These are phyloP conservation scores for Amphiprion percula DNA, from an alignment of 2,113 vertebrate species.

Conservation along the genomic window DNA sequence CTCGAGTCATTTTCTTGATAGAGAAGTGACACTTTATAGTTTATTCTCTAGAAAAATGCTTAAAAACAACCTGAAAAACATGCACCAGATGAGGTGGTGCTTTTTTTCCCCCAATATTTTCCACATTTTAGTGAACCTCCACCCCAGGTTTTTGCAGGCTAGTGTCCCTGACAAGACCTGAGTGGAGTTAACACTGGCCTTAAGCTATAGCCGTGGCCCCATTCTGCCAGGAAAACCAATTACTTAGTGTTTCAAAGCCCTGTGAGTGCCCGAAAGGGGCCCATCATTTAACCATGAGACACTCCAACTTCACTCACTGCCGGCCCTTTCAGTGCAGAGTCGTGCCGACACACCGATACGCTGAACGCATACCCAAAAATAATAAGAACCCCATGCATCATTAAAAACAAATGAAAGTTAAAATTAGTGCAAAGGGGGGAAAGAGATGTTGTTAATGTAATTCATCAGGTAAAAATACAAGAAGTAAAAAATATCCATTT, in stretches of 20 bases:
- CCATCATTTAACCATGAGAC: constrained; percentile 80
- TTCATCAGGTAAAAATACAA: not conserved
- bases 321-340: constrained; percentile 39
- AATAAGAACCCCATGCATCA: not conserved
- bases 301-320: constrained; percentile 63
- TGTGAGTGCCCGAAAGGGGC: constrained; percentile 56
- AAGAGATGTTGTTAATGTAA: not conserved
- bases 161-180: constrained; percentile 51
- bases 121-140: not conserved
- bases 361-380: not conserved
- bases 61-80: not conserved
- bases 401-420: not conserved
- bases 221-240: constrained; percentile 84
- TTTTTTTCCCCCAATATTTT: not conserved
- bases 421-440: not conserved
- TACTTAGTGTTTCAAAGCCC: constrained; percentile 75
- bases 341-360: constrained; percentile 1
- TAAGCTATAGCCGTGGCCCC: constrained; percentile 70
- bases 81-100: no score
- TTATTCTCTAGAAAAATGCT: not conserved
- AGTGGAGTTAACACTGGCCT: constrained; percentile 58
- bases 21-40: no score
- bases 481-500: not conserved
- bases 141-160: constrained; percentile 15
- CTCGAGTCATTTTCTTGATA: no score